A percentile compares a stretch with the other conserved stretches of the same genome.
phyloP scores from a whole-genome alignment of 1,140 invertebrate genomes.

The Oscheius sp. region DNA sequence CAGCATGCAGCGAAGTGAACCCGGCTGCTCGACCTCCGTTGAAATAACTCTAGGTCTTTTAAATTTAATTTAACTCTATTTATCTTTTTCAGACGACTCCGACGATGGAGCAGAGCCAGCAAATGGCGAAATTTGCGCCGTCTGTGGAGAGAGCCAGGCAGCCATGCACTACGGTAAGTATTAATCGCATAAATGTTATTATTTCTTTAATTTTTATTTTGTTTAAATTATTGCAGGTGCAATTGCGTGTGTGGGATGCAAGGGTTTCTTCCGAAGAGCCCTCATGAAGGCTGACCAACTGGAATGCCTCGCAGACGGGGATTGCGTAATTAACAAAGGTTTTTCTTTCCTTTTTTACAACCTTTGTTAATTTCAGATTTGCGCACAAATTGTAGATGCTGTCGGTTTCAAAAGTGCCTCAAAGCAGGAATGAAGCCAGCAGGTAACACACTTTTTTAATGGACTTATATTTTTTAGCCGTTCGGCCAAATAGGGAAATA shows the following conservation, averaged over 20 bases:
- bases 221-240: constrained; percentile 42
- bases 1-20: neutral
- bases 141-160: constrained; percentile 32
- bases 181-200: no score
- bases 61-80: neutral
- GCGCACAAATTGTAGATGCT: constrained; percentile 47
- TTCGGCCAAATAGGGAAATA: constrained; percentile 54
- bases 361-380: constrained; percentile 35
- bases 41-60: neutral
- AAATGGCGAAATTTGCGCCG: constrained; percentile 4
- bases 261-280: constrained; percentile 56
- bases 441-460: constrained; percentile 28
- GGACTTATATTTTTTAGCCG: constrained; percentile 36
- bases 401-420: constrained; percentile 55
- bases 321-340: constrained; percentile 48
- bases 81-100: neutral
- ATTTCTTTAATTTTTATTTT: no score
- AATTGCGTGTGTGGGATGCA: constrained; percentile 52
- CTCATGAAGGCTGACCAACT: constrained; percentile 59
- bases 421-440: constrained; percentile 56
- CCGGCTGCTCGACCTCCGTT: neutral
- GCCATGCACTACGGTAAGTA: constrained; percentile 22
- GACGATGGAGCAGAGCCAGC: neutral
- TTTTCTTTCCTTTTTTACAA: neutral
- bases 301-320: constrained; percentile 51